Evolutionary conservation across 2,888 invertebrate genomes (phyloP), one percentile per base, ranked within the genome.

Genomic region (Nineta flava): DNA sequence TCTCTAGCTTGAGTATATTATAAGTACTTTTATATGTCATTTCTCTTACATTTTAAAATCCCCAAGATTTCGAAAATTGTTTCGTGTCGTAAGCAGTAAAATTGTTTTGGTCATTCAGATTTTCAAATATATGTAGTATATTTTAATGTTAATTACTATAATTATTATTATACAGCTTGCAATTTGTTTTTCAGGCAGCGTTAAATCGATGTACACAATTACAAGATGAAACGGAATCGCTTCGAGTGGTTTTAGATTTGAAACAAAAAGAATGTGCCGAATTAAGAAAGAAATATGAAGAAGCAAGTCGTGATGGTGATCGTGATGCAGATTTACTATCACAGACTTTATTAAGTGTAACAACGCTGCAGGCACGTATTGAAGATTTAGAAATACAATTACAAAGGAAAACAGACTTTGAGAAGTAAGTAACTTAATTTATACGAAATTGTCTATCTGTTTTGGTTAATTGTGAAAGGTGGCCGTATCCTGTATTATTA

Each of bases 231-330:
- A 81, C 85, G 2, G 82, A 84, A 57, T 93, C 93, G 15, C 70
- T 95, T 53, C 78, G 88, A 54, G 82, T 85, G 35, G 94, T 95
- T 3, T 72, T 95, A 52, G 94, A 94, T 58, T 71, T 95, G 61
- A 83, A 87, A 60, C 87, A 87, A 62, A 79, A 82, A 19, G 93
- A 95, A 69, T 79, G 91, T 60, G 81, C 82, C 1, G 79, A 85
- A 15, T 70, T 94, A 46, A 75, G 81, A 44, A 80, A 80, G 59
- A 76, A 81, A 50, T 76, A 81, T 51, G 77, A 79, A 19, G 80
- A 84, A 57, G 72, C 85, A 48, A 69, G 75, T 41, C 77, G 79
- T 26, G 84, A 86, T 61, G 79, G 83, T 12, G 87, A 87, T 41
- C 77, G 79, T 21, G 84, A 86, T 61, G 79, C 83, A 12, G 87